A percentile compares a stretch with the other conserved stretches of the same genome.
Evolutionary conservation across 1,140 invertebrate species (phyloP).

Genomic region (Trichonephila inaurata): DNA sequence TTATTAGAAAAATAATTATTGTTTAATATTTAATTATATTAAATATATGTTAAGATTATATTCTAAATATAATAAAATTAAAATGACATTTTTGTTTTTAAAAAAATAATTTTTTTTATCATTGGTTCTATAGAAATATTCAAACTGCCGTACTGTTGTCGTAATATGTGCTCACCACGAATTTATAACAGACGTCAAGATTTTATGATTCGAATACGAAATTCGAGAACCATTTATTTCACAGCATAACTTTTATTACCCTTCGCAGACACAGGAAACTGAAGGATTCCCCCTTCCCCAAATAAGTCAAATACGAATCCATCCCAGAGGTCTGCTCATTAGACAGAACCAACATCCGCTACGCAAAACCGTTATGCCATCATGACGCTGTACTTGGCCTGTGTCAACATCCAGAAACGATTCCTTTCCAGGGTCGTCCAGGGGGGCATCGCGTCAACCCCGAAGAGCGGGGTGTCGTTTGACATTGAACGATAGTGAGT

Average conservation of each 20-base stretch:
- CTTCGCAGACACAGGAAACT: not conserved
- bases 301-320: not conserved
- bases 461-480: slow-evolving; percentile 20
- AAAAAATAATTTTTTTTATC: too few relatives aligned
- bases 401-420: slow-evolving; percentile 8
- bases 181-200: too few relatives aligned
- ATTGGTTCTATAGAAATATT: too few relatives aligned
- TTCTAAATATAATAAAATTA: too few relatives aligned
- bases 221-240: too few relatives aligned
- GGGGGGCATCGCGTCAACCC: not conserved
- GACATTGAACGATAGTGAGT: slow-evolving; percentile 63
- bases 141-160: too few relatives aligned
- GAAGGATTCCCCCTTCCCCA: not conserved
- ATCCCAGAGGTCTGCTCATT: not conserved
- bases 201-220: too few relatives aligned
- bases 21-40: too few relatives aligned
- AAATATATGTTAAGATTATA: too few relatives aligned
- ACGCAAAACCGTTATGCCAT: not conserved
- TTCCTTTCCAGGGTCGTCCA: not conserved
- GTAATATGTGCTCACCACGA: too few relatives aligned
- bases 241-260: not conserved
- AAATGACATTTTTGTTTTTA: too few relatives aligned
- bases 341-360: slow-evolving; percentile 28
- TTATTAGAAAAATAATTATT: too few relatives aligned
- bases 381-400: not conserved